Evolutionary conservation across 2,888 invertebrate species (phyloP), one percentile per base, ranked within the genome.

Genomic region (Choristoneura rosaceana): DNA sequence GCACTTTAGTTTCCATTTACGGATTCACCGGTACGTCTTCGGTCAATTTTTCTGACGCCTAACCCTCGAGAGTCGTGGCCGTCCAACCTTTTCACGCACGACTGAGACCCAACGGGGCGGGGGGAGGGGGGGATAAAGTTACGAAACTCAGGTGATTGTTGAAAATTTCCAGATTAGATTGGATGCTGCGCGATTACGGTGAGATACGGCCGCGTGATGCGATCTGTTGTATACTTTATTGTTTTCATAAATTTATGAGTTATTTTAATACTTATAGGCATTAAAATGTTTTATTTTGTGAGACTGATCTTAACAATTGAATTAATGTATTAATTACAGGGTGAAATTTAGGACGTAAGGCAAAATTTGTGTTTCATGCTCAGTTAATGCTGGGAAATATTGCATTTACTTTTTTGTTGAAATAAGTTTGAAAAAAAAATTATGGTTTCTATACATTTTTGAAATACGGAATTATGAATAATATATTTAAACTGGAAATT

Each of bases 31-130:
- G n/a, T 1, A 14, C 55, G 52, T 68, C 64, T 68, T 64, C 65
- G 60, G 61, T 55, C 67, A 67, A 70, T 61, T 75, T 60, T 33
- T 38, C 12, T 43, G 15, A 41, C 17, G 15, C 50, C 25, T 55
- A 25, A 25, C 25, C 64, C 25, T 47, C 76, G 77, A 80, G 80
- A 81, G 81, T 77, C 78, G 80, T 65, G 69, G 74, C 79, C 79
- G 79, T 76, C 74, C 80, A 81, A 86, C 89, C 89, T 87, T 89
- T 89, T 85, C 83, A 88, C 86, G 87, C 87, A 82, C 82, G 87
- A 79, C 78, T 82, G 87, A 82, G 83, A 76, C 80, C 83, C 84
- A 87, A 89, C 86, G 83, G 85, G 69, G 81, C 58, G 25, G 52
- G 66, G 14, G 25, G 45, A 63, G 75, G 74, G 76, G 74, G 77